Conservation (phyloP, 53 echinoderm and acorn worm species). For the Paelopatides confundens region DNA sequence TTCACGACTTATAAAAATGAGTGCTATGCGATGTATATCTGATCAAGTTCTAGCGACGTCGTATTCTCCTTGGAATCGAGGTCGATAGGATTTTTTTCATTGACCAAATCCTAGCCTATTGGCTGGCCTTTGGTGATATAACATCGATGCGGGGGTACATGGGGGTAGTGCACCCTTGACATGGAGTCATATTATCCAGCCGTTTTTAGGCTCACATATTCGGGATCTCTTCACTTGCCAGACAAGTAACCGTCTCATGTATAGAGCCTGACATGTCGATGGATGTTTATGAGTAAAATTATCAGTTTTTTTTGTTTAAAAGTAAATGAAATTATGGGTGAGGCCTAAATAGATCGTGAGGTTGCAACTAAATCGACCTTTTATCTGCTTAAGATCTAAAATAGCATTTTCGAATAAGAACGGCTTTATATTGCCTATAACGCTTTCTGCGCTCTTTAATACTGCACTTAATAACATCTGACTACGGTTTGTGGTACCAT, state of each 20-base stretch:
- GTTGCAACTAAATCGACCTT: constrained; percentile 14
- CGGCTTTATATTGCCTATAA: constrained; percentile 12
- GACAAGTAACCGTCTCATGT: constrained; percentile 15
- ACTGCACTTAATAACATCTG: constrained; percentile 33
- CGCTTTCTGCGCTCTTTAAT: constrained; percentile 14
- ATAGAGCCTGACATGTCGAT: background rate
- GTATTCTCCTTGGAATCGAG: constrained; percentile 18
- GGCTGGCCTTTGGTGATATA: constrained; percentile 23
- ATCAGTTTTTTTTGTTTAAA: constrained; percentile 27
- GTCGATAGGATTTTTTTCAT: background rate
- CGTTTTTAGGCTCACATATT: background rate
- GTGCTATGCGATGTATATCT: background rate
- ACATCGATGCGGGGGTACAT: constrained; percentile 24
- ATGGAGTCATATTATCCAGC: constrained; percentile 25
- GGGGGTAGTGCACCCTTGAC: constrained; percentile 33
- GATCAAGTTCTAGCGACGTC: constrained; percentile 2
- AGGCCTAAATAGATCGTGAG: constrained; percentile 12
- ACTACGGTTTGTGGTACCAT: constrained; percentile 29
- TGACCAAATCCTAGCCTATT: constrained; percentile 28
- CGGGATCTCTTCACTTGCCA: constrained; percentile 2
- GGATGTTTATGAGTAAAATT: constrained; percentile 42
- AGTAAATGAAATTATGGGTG: constrained; percentile 34
- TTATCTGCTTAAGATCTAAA: constrained; percentile 32
- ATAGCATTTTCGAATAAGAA: too few species aligned
- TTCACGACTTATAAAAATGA: background rate